A percentile compares a stretch with the other conserved stretches of the same genome.
Evolutionary conservation across 1,140 invertebrate species (phyloP).

Genomic region (Muscidifurax raptorellus): DNA sequence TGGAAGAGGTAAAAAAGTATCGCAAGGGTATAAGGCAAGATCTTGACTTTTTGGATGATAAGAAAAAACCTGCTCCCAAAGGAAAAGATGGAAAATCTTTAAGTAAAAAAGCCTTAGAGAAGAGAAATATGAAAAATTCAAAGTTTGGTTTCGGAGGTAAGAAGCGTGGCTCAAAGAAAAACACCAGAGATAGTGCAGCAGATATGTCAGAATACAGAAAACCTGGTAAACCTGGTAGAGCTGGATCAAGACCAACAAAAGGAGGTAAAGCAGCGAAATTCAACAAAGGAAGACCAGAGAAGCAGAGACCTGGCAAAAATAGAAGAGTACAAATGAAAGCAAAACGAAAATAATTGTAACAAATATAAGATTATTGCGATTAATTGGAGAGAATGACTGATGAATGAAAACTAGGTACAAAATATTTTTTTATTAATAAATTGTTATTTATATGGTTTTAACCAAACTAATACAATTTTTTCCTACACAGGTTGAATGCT

Average conservation of each 20-base stretch:
- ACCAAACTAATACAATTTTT: not conserved
- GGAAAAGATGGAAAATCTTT: constrained; percentile 61
- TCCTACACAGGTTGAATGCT: not conserved
- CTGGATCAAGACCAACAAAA: constrained; percentile 56
- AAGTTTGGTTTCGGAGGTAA: constrained; percentile 98
- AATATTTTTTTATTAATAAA: constrained; percentile 10
- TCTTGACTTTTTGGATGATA: constrained; percentile 90
- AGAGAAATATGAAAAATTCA: constrained; percentile 84
- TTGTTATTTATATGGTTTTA: not conserved
- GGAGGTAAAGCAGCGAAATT: constrained; percentile 68
- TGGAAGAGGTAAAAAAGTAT: constrained; percentile 91
- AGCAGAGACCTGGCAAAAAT: constrained; percentile 79
- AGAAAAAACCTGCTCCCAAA: constrained; percentile 71
- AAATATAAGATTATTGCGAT: not conserved
- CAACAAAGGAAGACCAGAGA: constrained; percentile 59
- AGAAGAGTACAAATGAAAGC: constrained; percentile 78
- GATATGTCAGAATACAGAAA: constrained; percentile 80
- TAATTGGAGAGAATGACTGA: not conserved
- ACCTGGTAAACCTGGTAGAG: constrained; percentile 70
- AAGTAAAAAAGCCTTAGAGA: constrained; percentile 76
- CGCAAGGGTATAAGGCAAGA: constrained; percentile 87
- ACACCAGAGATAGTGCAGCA: constrained; percentile 87
- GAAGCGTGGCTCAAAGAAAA: constrained; percentile 92
- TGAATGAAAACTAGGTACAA: not conserved
- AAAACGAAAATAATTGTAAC: constrained; percentile 60